Evolutionary conservation across 2,797 vertebrate species (phyloP).

Genomic region (Nasua narica): DNA sequence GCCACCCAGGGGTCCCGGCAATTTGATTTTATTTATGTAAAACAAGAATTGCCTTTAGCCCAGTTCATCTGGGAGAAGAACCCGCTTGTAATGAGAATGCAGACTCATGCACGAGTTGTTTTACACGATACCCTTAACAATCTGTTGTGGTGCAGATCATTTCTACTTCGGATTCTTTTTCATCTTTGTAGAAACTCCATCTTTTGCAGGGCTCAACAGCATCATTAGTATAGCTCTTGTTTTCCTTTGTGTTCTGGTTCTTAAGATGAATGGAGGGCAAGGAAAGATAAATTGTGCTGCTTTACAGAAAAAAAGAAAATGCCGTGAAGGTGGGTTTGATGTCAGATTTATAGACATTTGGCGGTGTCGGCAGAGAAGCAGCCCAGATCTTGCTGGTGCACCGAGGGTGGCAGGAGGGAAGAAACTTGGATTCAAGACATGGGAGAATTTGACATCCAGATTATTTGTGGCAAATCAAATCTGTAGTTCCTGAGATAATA

Average conservation of each 20-base stretch:
- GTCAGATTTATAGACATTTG: neutral
- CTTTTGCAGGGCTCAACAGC: neutral
- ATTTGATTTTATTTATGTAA: slow-evolving; percentile 21
- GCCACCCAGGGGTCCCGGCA: neutral
- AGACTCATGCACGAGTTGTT: neutral
- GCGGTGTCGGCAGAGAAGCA: neutral
- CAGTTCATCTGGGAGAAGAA: neutral
- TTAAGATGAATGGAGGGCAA: neutral
- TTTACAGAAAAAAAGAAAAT: neutral
- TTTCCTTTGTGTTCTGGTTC: slow-evolving; percentile 3
- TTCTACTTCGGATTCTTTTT: slow-evolving; percentile 13
- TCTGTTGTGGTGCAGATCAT: neutral
- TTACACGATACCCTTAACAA: neutral
- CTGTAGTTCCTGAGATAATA: neutral
- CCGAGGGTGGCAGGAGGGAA: neutral
- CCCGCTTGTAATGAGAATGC: slow-evolving; percentile 1
- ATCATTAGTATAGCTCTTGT: neutral
- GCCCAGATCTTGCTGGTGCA: neutral
- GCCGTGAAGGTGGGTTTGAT: slow-evolving; percentile 18
- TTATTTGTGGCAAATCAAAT: slow-evolving; percentile 1
- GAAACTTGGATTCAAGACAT: neutral
- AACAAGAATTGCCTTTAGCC: slow-evolving; percentile 26
- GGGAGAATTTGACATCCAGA: neutral
- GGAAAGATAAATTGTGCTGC: slow-evolving; percentile 24
- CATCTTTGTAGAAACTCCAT: neutral